Conservation (phyloP, 1,140 invertebrate species). For the Eriocheir sinensis region DNA sequence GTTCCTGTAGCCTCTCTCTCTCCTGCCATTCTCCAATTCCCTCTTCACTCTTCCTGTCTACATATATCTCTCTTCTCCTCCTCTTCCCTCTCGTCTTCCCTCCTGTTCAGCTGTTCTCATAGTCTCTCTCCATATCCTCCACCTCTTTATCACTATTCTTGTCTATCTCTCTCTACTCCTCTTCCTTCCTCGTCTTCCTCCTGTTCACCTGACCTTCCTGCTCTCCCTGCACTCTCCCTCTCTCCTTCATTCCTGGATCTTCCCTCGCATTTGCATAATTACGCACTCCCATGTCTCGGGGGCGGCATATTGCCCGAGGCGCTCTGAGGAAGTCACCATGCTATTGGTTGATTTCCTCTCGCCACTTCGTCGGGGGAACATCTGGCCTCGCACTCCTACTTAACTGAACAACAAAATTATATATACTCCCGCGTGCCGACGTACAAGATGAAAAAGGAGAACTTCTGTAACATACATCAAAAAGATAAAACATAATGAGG, state of each 20-base stretch:
- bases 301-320: background rate
- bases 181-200: background rate
- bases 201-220: too few species aligned
- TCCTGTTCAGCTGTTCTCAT: too few species aligned
- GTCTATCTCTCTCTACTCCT: too few species aligned
- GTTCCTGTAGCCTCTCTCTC: too few species aligned
- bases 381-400: background rate
- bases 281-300: constrained; percentile 12
- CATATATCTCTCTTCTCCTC: too few species aligned
- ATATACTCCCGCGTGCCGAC: too few species aligned
- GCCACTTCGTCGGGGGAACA: background rate
- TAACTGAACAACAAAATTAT: background rate
- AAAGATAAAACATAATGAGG: too few species aligned
- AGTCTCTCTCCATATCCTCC: too few species aligned
- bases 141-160: too few species aligned
- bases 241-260: background rate
- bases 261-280: constrained; percentile 24
- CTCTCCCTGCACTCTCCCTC: background rate
- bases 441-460: background rate
- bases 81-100: background rate
- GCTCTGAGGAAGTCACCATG: background rate
- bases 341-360: constrained; percentile 36
- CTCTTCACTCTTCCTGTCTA: too few species aligned
- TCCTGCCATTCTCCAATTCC: too few species aligned
- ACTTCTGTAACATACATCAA: too few species aligned